A percentile compares a stretch with the other conserved stretches of the same genome.
Conservation (phyloP, 2,113 vertebrate genomes). For the Platichthys stellatus region DNA sequence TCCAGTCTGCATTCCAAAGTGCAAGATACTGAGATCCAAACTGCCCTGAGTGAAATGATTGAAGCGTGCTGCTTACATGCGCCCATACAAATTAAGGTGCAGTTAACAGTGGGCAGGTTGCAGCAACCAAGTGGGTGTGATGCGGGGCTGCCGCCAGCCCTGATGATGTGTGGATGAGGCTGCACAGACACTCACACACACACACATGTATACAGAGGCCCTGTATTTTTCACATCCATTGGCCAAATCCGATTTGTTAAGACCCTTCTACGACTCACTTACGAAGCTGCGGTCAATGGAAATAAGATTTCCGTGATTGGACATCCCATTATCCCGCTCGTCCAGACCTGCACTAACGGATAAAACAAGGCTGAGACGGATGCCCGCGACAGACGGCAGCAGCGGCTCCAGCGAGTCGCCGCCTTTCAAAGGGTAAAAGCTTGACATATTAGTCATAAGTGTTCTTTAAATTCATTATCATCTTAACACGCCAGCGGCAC, state of each 20-base stretch:
- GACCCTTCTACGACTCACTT: slow-evolving; percentile 87
- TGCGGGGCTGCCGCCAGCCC: slow-evolving; percentile 58
- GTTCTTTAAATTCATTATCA: slow-evolving; percentile 90
- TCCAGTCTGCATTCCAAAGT: not conserved
- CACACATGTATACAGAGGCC: slow-evolving; percentile 63
- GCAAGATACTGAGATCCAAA: no score
- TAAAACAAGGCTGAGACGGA: slow-evolving; percentile 77
- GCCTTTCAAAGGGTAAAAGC: slow-evolving; percentile 86
- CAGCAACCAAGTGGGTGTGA: slow-evolving; percentile 58
- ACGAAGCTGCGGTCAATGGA: slow-evolving; percentile 82
- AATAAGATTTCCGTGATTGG: slow-evolving; percentile 88
- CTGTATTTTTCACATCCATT: slow-evolving; percentile 84
- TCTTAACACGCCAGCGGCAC: slow-evolving; percentile 81
- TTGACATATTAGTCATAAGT: slow-evolving; percentile 86
- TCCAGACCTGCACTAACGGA: slow-evolving; percentile 80
- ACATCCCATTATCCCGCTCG: slow-evolving; percentile 86
- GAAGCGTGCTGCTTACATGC: slow-evolving; percentile 6
- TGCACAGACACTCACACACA: slow-evolving; percentile 74
- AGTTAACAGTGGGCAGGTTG: slow-evolving; percentile 36
- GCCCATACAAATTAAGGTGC: slow-evolving; percentile 23
- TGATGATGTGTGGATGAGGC: slow-evolving; percentile 78
- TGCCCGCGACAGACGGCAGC: slow-evolving; percentile 80
- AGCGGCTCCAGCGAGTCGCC: slow-evolving; percentile 82
- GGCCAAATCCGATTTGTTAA: slow-evolving; percentile 87
- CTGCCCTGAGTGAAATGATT: slow-evolving; percentile 2